Base-by-base conservation (phyloP, 1,140 invertebrate species). In the Ruditapes philippinarum region DNA sequence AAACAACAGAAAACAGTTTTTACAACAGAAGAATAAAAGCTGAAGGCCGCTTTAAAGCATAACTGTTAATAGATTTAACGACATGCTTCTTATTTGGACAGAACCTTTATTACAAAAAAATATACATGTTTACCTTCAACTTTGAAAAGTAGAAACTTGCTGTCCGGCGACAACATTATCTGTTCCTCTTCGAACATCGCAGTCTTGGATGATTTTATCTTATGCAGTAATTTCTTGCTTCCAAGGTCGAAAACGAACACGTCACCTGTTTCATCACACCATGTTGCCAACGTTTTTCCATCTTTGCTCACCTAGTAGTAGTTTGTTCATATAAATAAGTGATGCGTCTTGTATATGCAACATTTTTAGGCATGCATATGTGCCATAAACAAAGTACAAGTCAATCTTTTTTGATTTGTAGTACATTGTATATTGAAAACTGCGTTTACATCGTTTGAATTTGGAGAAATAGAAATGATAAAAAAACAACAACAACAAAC, bases 101-200 rank as follows among this genome's bases (percentile, higher is more conserved):
- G n/a, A n/a, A n/a, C n/a, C n/a, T n/a, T n/a, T n/a, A n/a, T n/a
- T n/a, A n/a, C n/a, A n/a, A n/a, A n/a, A n/a, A n/a, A n/a, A n/a
- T n/a, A n/a, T n/a, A n/a, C n/a, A n/a, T n/a, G n/a, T 45, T 9
- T 60, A 82, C 79, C 80, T 89, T 82, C 73, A 31, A 65, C 73
- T 57, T 89, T 89, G 36, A 82, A 74, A n/a, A 82, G 19, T 0
- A 82, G 17, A 7, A 54, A 49, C 51, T 78, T 83, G 42, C 79
- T 80, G 40, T 83, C 68, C 4, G 36, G 45, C 36, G 38, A 62
- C 0, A 82, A 7, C 9, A 33, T 9, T 36, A 83, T 33, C 28
- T 68, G 62, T 1, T 76, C 88, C 19, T 89, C 80, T 12, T 89
- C 80, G 2, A 74, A 45, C 45, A 83, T 62, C 17, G 57, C 25